phyloP scores from a whole-genome alignment of 2,797 vertebrate species.

The Dicrostonyx torquatus region DNA sequence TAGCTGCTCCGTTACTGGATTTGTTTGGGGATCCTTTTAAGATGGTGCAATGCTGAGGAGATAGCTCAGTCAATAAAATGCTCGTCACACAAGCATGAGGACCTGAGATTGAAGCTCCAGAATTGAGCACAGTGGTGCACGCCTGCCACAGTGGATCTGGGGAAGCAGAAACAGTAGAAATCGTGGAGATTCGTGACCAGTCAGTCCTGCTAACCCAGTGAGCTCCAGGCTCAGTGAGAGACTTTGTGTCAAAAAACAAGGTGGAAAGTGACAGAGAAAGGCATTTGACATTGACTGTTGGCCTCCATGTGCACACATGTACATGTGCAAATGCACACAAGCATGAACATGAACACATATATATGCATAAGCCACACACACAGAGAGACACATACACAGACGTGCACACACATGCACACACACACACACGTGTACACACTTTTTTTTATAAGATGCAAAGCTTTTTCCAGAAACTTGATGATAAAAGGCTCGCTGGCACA shows the following conservation, averaged over 20 bases:
- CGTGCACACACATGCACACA: too few species aligned
- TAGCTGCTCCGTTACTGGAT: fast-evolving
- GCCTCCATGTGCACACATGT: not conserved
- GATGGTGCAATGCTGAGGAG: not conserved
- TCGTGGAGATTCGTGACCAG: not conserved
- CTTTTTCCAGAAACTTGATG: not conserved
- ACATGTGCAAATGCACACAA: not conserved
- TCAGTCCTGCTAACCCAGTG: not conserved
- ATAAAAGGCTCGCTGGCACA: fast-evolving
- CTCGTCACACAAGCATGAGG: not conserved
- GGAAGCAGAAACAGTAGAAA: not conserved
- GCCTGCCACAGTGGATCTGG: not conserved
- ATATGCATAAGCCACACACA: not conserved
- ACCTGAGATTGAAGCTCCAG: not conserved
- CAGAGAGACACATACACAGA: not conserved
- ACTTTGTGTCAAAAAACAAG: not conserved
- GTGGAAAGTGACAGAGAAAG: not conserved
- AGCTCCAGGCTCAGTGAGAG: not conserved
- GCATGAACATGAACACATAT: not conserved
- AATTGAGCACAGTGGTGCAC: not conserved
- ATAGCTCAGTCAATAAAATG: not conserved
- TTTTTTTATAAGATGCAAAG: not conserved
- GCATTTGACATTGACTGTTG: not conserved
- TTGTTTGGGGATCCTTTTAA: not conserved
- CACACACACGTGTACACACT: not conserved